phyloP scores from a whole-genome alignment of 2,797 vertebrate species.

The Sarcophilus harrisii region DNA sequence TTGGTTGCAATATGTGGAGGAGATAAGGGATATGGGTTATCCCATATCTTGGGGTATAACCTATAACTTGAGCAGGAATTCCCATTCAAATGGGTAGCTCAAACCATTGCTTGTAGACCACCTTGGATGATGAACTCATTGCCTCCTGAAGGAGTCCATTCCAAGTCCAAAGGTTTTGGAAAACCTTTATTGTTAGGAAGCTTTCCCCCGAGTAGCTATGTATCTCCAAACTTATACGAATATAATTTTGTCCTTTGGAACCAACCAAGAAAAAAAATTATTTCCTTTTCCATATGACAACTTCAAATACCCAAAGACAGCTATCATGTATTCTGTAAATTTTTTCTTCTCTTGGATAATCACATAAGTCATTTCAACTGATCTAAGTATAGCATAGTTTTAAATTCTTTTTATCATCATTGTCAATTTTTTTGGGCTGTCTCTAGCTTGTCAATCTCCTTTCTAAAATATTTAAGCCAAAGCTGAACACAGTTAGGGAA shows the following conservation, averaged over 20 bases:
- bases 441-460: background rate
- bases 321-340: background rate
- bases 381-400: background rate
- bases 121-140: background rate
- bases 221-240: background rate
- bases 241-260: background rate
- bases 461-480: background rate
- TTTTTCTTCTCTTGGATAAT: background rate
- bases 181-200: background rate
- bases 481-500: background rate
- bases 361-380: background rate
- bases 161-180: background rate
- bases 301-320: conserved; percentile 8
- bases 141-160: background rate
- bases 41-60: too few species aligned
- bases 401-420: background rate
- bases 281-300: background rate
- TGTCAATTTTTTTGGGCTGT: background rate
- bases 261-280: background rate
- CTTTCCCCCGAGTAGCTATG: background rate
- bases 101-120: background rate
- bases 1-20: background rate
- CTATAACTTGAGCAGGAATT: background rate
- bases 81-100: background rate
- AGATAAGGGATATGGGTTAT: background rate